These are phyloP conservation scores for Teleogryllus occipitalis DNA, from an alignment of 1,140 invertebrate genomes.

Conservation along the genomic window DNA sequence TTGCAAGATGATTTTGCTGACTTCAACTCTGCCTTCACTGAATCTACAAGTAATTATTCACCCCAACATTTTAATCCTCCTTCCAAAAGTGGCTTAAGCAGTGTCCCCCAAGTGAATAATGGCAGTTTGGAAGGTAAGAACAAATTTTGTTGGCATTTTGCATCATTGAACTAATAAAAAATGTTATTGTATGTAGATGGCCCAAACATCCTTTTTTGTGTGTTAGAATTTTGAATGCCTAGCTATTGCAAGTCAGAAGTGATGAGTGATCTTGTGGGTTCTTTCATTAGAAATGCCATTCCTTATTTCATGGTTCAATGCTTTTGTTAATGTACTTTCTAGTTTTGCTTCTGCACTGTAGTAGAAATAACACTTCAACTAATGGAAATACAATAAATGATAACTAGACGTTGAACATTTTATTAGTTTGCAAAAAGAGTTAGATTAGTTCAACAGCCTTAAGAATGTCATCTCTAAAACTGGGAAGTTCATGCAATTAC, in stretches of 20 bases:
- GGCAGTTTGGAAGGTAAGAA: not conserved
- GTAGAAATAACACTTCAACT: not conserved
- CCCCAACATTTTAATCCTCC: not conserved
- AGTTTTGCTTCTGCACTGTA: not conserved
- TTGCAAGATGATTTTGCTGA: slow-evolving; percentile 31
- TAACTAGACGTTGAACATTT: too few species aligned
- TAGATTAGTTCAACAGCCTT: too few species aligned
- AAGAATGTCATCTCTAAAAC: too few species aligned
- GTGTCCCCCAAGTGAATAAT: not conserved
- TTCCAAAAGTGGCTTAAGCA: not conserved
- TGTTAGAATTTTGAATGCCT: too few species aligned
- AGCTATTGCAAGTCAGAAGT: too few species aligned
- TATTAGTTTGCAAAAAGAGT: too few species aligned
- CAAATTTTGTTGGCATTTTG: not conserved
- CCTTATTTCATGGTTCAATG: not conserved
- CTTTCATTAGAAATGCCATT: too few species aligned
- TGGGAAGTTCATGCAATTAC: too few species aligned
- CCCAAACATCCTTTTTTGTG: too few species aligned
- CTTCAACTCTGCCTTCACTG: slow-evolving; percentile 22
- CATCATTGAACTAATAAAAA: not conserved
- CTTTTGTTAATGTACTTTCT: not conserved
- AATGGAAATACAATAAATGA: too few species aligned
- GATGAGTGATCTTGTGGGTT: too few species aligned
- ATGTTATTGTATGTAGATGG: not conserved
- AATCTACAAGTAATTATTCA: not conserved